A percentile compares a stretch with the other conserved stretches of the same genome.
phyloP scores from a whole-genome alignment of 1,140 invertebrate species.

The Drosophila setifemur region DNA sequence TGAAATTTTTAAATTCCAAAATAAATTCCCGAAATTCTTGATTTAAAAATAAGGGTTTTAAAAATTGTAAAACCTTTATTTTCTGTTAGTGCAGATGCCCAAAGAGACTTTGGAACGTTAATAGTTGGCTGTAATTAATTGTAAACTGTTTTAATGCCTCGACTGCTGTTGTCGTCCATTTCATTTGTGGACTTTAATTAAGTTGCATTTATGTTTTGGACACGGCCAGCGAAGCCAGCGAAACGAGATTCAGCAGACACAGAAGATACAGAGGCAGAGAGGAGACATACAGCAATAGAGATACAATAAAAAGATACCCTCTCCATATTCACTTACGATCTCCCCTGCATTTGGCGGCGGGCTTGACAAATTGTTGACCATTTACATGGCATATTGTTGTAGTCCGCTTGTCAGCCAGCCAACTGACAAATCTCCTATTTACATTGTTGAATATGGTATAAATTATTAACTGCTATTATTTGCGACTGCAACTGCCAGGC shows the following conservation, averaged over 20 bases:
- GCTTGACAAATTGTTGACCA: constrained; percentile 71
- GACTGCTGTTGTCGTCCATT: constrained; percentile 20
- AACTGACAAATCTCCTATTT: constrained; percentile 75
- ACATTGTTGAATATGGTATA: constrained; percentile 67
- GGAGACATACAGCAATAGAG: too few relatives aligned
- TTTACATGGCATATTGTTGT: constrained; percentile 68
- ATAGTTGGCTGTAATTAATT: constrained; percentile 65
- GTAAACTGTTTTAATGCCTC: constrained; percentile 64
- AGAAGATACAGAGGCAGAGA: too few relatives aligned
- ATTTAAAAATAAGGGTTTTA: too few relatives aligned
- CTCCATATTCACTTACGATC: neutral
- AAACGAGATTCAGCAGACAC: constrained; percentile 36
- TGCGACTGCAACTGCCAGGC: constrained; percentile 20
- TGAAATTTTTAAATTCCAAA: too few relatives aligned
- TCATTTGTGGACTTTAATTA: constrained; percentile 64
- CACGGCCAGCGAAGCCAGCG: constrained; percentile 34
- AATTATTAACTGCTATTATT: constrained; percentile 72
- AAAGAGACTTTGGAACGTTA: constrained; percentile 31
- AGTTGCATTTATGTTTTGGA: constrained; percentile 79
- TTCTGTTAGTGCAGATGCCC: too few relatives aligned
- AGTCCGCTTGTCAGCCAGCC: constrained; percentile 46
- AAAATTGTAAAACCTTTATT: too few relatives aligned
- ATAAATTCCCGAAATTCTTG: too few relatives aligned
- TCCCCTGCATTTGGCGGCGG: constrained; percentile 22
- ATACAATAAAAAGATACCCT: neutral